A percentile compares a stretch with the other conserved stretches of the same genome.
Evolutionary conservation across 1,140 invertebrate species (phyloP).

Genomic region (fruit fly (Drosophila melanogaster)): Release_6_plus_ISO1_MT NT_037436.4:21280001-21280500

Average conservation of each 20-base stretch:
- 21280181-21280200: slow-evolving; percentile 41
- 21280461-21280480: slow-evolving; percentile 57
- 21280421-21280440: slow-evolving; percentile 41
- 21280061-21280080: slow-evolving; percentile 31
- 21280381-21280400: slow-evolving; percentile 1
- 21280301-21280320: slow-evolving; percentile 24
- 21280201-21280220: slow-evolving; percentile 44
- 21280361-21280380: slow-evolving; percentile 30
- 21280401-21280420: slow-evolving; percentile 19
- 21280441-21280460: slow-evolving; percentile 56
- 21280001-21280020: slow-evolving; percentile 49
- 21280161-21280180: slow-evolving; percentile 55
- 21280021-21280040: slow-evolving; percentile 42
- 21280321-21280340: slow-evolving; percentile 17
- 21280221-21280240: slow-evolving; percentile 39
- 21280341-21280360: slow-evolving; percentile 13
- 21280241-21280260: slow-evolving; percentile 44
- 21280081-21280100: slow-evolving; percentile 34
- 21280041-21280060: slow-evolving; percentile 30
- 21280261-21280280: slow-evolving; percentile 31
- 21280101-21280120: slow-evolving; percentile 37
- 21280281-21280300: slow-evolving; percentile 25
- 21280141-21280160: slow-evolving; percentile 47
- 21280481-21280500: slow-evolving; percentile 65
- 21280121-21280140: slow-evolving; percentile 37